Base-by-base conservation (phyloP, 2,113 vertebrate genomes). In the Lethenteron camtschaticum region DNA sequence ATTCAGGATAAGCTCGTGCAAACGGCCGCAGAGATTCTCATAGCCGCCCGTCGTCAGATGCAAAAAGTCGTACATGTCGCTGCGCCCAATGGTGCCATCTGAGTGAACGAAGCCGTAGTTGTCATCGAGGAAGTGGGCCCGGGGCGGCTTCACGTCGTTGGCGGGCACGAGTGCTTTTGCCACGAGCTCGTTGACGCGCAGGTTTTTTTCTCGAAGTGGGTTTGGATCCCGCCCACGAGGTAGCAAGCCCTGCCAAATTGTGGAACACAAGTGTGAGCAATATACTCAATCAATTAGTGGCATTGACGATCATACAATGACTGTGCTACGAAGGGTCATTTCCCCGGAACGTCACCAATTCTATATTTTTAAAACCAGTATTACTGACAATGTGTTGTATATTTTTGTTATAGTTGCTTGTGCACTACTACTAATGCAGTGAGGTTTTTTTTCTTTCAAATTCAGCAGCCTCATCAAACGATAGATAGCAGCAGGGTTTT, bases 11-110 rank as follows among this genome's bases (percentile, higher is more conserved):
- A 99, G 86, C 84, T 96, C 90, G 8, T 86, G 85, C 77, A 99
- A 86, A 72, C 89, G 85, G 72, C 89, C 89, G 75, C 87, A 85
- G 69, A 96, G 73, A 73, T 79, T 80, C 57, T 86, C 80, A 69
- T 96, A 96, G 63, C 87, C 94, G 9, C 83, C 74, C 13, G 86
- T 79, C 0, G 91, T 94, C 78, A 96, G 87, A 81, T 99, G 91
- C 76, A 99, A 87, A 81, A 89, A 99, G 78, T 99, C 91, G 59
- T 96, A 96, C 91, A 96, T 95, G 81, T 90, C 90, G 73, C 87
- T 85, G 73, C 80, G 82, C 63, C 84, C 84, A 79, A 99, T 87
- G 80, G 87, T 82, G 76, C 90, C 90, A 1, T 95, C 90, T 0
- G 88, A 92, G 81, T 95, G 90, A 79, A 99, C 85, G 3, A 96